Percentiles rank a stretch among this genome's conserved stretches.
phyloP scores from a whole-genome alignment of 2,797 vertebrate genomes.

The Pangasius sanitwongsei region DNA sequence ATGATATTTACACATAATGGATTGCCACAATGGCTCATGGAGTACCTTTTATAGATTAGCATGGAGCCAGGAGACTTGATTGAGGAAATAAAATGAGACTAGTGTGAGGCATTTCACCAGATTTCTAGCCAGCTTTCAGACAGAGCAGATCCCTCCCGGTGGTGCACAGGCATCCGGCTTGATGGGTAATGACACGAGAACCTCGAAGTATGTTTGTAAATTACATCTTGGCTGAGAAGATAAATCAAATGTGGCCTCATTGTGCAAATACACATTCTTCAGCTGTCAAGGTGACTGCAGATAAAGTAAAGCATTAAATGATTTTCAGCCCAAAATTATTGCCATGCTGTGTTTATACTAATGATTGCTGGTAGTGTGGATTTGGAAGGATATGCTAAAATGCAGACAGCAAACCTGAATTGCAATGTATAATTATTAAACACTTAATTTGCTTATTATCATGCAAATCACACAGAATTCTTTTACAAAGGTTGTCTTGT shows the following conservation, averaged over 20 bases:
- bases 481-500: slow-evolving; percentile 4
- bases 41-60: slow-evolving; percentile 42
- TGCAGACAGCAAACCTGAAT: slow-evolving; percentile 29
- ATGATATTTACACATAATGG: slow-evolving; percentile 46
- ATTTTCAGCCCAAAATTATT: slow-evolving; percentile 48
- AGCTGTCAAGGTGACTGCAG: slow-evolving; percentile 58
- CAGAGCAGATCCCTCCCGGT: slow-evolving; percentile 48
- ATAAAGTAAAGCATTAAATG: slow-evolving; percentile 60
- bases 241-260: slow-evolving; percentile 59
- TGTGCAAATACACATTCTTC: slow-evolving; percentile 62
- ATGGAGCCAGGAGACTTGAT: slow-evolving; percentile 31
- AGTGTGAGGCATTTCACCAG: slow-evolving; percentile 31
- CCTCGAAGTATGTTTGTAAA: slow-evolving; percentile 59
- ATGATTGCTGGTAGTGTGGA: slow-evolving; percentile 47
- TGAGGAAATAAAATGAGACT: slow-evolving; percentile 45
- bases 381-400: slow-evolving; percentile 38
- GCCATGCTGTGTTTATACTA: slow-evolving; percentile 53
- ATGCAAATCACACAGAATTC: slow-evolving; percentile 40
- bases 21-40: slow-evolving; percentile 30
- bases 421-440: slow-evolving; percentile 45
- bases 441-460: slow-evolving; percentile 41
- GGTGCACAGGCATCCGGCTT: slow-evolving; percentile 51
- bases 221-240: slow-evolving; percentile 59
- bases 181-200: slow-evolving; percentile 57
- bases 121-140: slow-evolving; percentile 50